Conservation (phyloP, 2,113 vertebrate genomes). For the Corythornis madagascariensis region DNA sequence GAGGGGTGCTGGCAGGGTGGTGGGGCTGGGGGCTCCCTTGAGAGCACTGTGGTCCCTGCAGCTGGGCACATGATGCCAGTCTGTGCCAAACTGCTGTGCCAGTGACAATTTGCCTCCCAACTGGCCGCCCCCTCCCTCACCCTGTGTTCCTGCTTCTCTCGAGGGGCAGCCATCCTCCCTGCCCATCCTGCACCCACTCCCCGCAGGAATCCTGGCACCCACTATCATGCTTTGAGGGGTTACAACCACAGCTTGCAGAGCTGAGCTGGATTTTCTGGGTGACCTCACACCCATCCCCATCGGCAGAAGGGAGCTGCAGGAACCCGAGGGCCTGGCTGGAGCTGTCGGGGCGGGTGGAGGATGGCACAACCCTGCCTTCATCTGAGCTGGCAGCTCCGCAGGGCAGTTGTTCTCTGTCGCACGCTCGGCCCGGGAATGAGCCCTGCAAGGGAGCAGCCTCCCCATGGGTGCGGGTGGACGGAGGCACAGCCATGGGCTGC, state of each 20-base stretch:
- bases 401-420: neutral
- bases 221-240: fast-evolving
- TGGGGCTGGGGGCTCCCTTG: neutral
- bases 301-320: neutral
- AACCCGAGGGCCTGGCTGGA: neutral
- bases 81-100: neutral
- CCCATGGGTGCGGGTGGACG: fast-evolving
- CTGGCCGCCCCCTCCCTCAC: neutral
- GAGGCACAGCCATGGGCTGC: fast-evolving
- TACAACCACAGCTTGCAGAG: neutral
- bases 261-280: neutral
- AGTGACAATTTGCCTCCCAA: neutral
- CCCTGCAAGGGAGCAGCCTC: neutral
- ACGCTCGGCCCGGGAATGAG: neutral
- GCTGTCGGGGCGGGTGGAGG: conserved; percentile 24
- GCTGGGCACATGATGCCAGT: fast-evolving
- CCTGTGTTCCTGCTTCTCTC: neutral
- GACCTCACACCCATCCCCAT: neutral
- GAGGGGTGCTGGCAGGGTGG: neutral
- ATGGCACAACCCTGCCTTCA: neutral
- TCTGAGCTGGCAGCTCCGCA: conserved; percentile 35
- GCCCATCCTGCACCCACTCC: neutral
- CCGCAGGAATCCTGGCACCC: neutral
- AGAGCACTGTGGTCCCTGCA: neutral
- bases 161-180: neutral